Conservation (phyloP, 2,797 vertebrate genomes). For the Crocodylus rhombifer region DNA sequence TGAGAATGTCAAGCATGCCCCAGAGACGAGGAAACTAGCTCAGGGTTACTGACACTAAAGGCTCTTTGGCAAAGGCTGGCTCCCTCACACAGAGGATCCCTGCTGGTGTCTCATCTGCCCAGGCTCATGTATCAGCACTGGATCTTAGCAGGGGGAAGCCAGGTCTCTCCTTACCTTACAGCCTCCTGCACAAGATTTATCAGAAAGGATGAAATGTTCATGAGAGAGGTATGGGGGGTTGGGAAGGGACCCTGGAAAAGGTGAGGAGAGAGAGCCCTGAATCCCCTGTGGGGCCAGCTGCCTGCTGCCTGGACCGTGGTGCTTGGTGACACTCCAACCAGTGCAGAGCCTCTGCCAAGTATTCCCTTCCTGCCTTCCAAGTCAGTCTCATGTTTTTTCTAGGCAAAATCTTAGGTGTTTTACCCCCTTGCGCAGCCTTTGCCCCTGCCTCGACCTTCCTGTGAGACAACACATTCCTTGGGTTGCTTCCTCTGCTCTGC, state of each 20-base stretch:
- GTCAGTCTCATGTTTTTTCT: neutral
- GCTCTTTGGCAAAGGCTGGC: conserved; percentile 30
- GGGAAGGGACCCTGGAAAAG: conserved; percentile 12
- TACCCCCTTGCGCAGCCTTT: neutral
- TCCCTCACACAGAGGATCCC: conserved; percentile 49
- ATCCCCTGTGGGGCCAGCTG: neutral
- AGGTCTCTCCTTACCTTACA: conserved; percentile 35
- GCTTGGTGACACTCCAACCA: neutral
- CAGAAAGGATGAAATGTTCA: conserved; percentile 22
- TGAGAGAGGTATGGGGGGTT: neutral
- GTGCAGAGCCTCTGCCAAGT: neutral
- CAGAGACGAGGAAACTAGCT: neutral
- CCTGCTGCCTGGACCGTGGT: neutral
- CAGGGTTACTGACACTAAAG: conserved; percentile 42
- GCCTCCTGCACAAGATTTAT: neutral
- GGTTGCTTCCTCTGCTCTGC: neutral
- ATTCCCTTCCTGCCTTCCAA: conserved; percentile 3
- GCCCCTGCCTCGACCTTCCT: conserved; percentile 2
- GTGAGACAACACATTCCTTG: neutral
- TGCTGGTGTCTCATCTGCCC: conserved; percentile 75
- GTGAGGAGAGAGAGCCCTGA: neutral
- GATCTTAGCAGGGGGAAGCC: conserved; percentile 58
- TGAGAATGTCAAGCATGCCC: conserved; percentile 55
- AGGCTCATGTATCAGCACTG: conserved; percentile 30
- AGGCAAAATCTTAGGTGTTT: neutral